Base-by-base conservation (phyloP, 2,113 vertebrate genomes). In the Thunnus maccoyii region DNA sequence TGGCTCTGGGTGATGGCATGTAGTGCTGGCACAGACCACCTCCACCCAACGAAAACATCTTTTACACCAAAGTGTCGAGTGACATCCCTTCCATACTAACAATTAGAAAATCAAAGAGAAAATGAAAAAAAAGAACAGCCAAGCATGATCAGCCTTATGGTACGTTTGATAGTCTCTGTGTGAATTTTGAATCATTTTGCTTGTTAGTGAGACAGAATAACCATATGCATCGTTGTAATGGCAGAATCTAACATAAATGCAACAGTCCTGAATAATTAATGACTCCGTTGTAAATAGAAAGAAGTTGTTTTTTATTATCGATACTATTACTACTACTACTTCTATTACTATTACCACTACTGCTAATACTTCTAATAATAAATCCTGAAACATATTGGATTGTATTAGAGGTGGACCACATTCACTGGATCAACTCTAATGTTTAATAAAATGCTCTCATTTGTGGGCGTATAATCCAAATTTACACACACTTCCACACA, bases 391-490 rank as follows among this genome's bases (percentile, higher is more conserved):
- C 20, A 60, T 55, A 63, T 12, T 54, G 41, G 30, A 68, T 62
- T 36, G 6, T 13, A 66, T 71, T 41, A 52, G n/a, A 57, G 30
- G n/a, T 44, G 61, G 72, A 66, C 51, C 60, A 52, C n/a, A 68
- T 70, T 82, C 47, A 72, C 66, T 64, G 54, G 68, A 78, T 72
- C 51, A 77, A 60, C 50, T 61, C 27, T 64, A 55, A 58, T 56
- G 54, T 54, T 68, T 70, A 68, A 79, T 70, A 55, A 72, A 70
- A 81, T 47, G 10, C 66, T 72, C 65, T 83, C 68, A 90, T 84
- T 87, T 80, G 71, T 66, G 72, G 51, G 20, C 32, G 60, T 73
- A 79, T 76, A 84, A 85, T 93, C 84, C 86, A 46, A 82, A 88
- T 69, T 71, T 72, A 72, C 76, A 86, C 80, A 77, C 27, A 77